These are phyloP conservation scores for Corythornis vintsioides DNA, from an alignment of 2,113 vertebrate genomes.

Conservation along the genomic window DNA sequence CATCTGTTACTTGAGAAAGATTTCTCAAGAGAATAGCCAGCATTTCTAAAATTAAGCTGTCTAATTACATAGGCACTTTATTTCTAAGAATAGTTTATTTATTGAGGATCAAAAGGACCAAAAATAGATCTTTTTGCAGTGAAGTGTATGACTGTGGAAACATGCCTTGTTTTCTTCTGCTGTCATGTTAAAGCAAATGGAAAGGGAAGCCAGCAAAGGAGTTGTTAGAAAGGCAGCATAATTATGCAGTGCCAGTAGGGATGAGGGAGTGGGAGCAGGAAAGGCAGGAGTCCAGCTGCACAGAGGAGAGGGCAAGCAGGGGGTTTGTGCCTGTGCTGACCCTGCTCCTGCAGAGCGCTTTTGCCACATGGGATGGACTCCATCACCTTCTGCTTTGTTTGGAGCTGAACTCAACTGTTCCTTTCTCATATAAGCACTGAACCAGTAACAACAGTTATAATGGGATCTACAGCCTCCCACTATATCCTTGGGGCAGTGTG, in stretches of 20 bases:
- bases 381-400: background rate
- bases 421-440: background rate
- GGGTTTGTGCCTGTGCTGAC: accelerated
- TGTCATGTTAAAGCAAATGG: background rate
- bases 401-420: accelerated
- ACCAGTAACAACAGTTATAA: background rate
- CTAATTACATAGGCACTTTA: background rate
- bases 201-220: background rate
- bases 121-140: background rate
- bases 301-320: accelerated
- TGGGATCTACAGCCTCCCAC: background rate
- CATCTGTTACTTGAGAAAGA: background rate
- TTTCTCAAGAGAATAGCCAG: background rate
- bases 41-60: background rate
- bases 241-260: background rate
- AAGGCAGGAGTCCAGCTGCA: background rate
- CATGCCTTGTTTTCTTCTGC: background rate
- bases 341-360: background rate
- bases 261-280: background rate
- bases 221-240: background rate
- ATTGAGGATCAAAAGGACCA: background rate
- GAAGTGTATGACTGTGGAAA: background rate
- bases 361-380: background rate
- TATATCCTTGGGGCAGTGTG: background rate
- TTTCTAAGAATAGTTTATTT: background rate